phyloP scores from a whole-genome alignment of 2,888 invertebrate genomes.

The Deilephila elpenor region DNA sequence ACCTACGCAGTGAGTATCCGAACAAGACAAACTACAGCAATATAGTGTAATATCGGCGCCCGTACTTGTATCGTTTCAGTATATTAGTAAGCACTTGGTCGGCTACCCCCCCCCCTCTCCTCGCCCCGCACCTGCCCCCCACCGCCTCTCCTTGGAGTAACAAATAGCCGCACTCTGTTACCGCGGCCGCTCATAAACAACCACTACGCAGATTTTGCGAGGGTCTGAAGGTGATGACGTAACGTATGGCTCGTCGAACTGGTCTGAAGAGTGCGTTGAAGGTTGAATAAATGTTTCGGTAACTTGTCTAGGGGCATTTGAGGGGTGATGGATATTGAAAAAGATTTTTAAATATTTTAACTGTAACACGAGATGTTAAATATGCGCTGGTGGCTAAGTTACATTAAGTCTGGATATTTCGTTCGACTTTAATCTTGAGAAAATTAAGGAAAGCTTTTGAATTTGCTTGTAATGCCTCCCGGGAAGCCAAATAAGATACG shows the following conservation, averaged over 20 bases:
- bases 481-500: too few relatives aligned
- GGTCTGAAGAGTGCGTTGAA: background rate
- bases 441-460: too few relatives aligned
- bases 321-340: too few relatives aligned
- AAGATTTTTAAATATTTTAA: too few relatives aligned
- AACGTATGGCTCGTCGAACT: background rate
- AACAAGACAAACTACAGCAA: too few relatives aligned
- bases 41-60: too few relatives aligned
- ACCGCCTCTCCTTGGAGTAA: background rate
- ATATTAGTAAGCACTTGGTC: background rate
- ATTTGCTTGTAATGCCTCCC: too few relatives aligned
- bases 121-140: background rate
- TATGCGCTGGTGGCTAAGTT: too few relatives aligned
- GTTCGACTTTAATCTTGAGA: too few relatives aligned
- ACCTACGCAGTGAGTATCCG: too few relatives aligned
- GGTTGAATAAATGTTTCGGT: background rate
- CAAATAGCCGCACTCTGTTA: conserved; percentile 18
- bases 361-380: too few relatives aligned
- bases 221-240: conserved; percentile 2
- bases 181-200: conserved; percentile 1
- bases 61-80: conserved; percentile 6
- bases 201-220: background rate
- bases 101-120: background rate
- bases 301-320: background rate
- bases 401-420: too few relatives aligned